Percentiles rank a stretch among this genome's conserved stretches.
Conservation (phyloP, 2,797 vertebrate genomes). For the Aselliscus stoliczkanus region DNA sequence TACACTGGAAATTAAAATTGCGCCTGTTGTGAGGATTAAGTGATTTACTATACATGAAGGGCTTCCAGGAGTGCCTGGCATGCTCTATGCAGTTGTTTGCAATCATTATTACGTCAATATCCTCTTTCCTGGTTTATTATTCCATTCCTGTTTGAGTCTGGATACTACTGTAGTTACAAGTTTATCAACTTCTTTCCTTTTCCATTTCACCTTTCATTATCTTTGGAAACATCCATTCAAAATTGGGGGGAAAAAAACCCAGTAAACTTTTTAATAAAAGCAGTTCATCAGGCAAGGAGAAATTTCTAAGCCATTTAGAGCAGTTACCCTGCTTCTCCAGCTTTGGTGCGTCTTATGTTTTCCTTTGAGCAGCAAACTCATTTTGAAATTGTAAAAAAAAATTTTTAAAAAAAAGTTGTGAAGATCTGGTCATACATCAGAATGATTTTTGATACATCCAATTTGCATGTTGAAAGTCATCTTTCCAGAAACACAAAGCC, state of each 20-base stretch:
- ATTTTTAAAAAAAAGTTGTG: conserved; percentile 56
- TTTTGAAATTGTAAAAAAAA: conserved; percentile 47
- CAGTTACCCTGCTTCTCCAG: conserved; percentile 28
- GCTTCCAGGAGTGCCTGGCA: neutral
- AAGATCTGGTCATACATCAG: conserved; percentile 59
- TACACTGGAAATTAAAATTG: neutral
- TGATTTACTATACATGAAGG: neutral
- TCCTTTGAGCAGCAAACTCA: conserved; percentile 59
- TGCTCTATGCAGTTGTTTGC: neutral
- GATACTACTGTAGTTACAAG: neutral
- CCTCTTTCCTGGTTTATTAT: neutral
- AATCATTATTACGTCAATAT: neutral
- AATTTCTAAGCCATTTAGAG: conserved; percentile 32
- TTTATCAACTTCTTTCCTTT: neutral
- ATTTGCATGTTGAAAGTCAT: conserved; percentile 64
- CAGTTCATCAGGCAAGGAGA: conserved; percentile 31
- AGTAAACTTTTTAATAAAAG: conserved; percentile 60
- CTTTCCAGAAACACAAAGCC: conserved; percentile 70
- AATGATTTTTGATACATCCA: conserved; percentile 59
- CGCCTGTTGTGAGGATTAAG: neutral
- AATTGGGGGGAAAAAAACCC: neutral
- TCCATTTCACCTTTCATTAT: neutral
- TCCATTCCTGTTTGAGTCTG: neutral
- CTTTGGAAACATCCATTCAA: conserved; percentile 42
- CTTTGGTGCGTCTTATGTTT: conserved; percentile 59